Evolutionary conservation across 2,797 vertebrate species (phyloP), one percentile per base, ranked within the genome.

Genomic region (Carduelis carduelis): DNA sequence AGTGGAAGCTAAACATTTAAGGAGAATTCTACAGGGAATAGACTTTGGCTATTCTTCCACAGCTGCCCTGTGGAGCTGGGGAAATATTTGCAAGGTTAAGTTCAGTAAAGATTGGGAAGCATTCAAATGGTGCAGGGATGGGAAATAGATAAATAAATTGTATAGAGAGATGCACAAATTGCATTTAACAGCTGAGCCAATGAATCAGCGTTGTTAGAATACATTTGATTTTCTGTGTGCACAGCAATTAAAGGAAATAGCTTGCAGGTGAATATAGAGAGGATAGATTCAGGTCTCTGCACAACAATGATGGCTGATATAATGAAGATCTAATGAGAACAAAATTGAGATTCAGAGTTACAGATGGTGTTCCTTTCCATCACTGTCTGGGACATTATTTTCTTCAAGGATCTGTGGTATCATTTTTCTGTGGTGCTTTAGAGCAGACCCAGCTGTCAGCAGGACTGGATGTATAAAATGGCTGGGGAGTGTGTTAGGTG

Each of bases 201-300:
- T 97, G 95, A 96, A 96, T 96, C 93, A 94, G 76, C 1, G 3
- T 83, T 96, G 93, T 93, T 94, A 92, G 93, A 95, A 96, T 89
- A 47, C 68, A 37, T 95, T 93, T 96, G 95, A 93, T 95, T 96
- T 97, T 95, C 90, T 94, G 43, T 94, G 89, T 56, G 90, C 74
- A 68, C 44, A 84, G 88, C 89, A 94, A 95, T 93, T 94, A 96
- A 91, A 91, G 87, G 89, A 86, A 96, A 97, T 94, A 95, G 89
- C 93, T 97, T 95, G 95, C 95, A 96, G 96, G 96, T 97, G 95
- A 96, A 85, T 80, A 64, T 30, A 57, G 88, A 87, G 46, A 57
- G 63, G 75, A 90, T 74, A 41, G 89, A 94, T 85, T 93, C 83
- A 89, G 92, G 95, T 95, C 89, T 89, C 81, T 93, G 83, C 65